These are phyloP conservation scores for Drosophila pectinifera DNA, from an alignment of 1,140 invertebrate genomes.

Conservation along the genomic window DNA sequence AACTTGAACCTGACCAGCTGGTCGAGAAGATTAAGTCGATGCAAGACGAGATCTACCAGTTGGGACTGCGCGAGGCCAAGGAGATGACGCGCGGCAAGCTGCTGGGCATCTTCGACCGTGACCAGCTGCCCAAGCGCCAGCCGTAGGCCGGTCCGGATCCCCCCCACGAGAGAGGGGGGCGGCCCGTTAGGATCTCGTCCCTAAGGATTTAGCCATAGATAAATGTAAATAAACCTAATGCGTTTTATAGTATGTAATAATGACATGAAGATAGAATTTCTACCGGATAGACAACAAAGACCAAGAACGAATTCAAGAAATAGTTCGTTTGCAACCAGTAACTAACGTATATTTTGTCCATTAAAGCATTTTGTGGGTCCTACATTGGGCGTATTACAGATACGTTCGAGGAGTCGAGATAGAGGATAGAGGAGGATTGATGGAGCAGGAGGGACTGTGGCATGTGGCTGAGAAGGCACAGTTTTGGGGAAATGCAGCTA, in stretches of 20 bases:
- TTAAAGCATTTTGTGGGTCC: conserved; percentile 11
- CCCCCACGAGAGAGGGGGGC: background rate
- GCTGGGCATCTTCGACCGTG: conserved; percentile 91
- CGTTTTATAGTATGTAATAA: conserved; percentile 12
- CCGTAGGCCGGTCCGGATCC: background rate
- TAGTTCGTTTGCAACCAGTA: background rate
- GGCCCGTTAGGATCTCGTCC: background rate
- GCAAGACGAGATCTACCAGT: conserved; percentile 96
- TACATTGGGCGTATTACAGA: conserved; percentile 14
- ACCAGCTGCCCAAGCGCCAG: conserved; percentile 45
- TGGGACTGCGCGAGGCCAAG: conserved; percentile 96
- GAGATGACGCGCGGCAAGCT: conserved; percentile 98
- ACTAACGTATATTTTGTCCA: conserved; percentile 18
- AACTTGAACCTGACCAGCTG: conserved; percentile 91
- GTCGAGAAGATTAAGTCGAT: conserved; percentile 96
- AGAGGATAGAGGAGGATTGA: conserved; percentile 4
- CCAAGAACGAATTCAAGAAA: background rate
- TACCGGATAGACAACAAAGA: no score
- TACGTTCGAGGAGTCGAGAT: conserved; percentile 20
- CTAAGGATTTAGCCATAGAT: background rate
- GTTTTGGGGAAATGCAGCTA: conserved; percentile 36
- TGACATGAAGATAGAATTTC: background rate
- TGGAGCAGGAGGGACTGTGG: background rate
- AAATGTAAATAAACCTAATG: conserved; percentile 17
- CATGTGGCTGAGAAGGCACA: conserved; percentile 55